These are phyloP conservation scores for Ophonus ardosiacus DNA, from an alignment of 2,888 invertebrate species.

Conservation along the genomic window DNA sequence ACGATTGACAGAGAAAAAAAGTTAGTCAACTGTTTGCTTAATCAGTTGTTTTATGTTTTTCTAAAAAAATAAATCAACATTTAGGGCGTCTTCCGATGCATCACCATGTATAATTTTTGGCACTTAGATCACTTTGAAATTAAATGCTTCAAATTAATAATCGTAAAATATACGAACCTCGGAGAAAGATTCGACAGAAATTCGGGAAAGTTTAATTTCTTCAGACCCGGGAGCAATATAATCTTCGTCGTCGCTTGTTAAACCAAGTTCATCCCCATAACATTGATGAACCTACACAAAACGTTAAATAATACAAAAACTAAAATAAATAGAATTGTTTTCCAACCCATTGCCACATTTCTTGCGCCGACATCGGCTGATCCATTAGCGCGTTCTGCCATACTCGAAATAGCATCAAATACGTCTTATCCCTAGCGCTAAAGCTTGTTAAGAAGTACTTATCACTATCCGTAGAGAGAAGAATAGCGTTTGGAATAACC, in stretches of 20 bases:
- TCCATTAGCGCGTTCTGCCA: slow-evolving; percentile 98
- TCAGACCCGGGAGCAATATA: slow-evolving; percentile 82
- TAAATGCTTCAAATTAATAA: too few species aligned
- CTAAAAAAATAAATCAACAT: too few species aligned
- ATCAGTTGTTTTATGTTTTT: too few species aligned
- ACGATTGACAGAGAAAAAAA: too few species aligned
- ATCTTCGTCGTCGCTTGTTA: slow-evolving; percentile 95
- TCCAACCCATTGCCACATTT: slow-evolving; percentile 89
- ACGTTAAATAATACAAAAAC: not conserved
- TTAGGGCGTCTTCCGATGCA: too few species aligned
- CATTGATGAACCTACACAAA: slow-evolving; percentile 86
- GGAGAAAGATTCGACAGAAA: slow-evolving; percentile 77
- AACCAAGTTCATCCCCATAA: slow-evolving; percentile 95
- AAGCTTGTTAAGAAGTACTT: slow-evolving; percentile 97
- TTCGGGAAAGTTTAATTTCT: slow-evolving; percentile 75
- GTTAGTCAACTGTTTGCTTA: too few species aligned
- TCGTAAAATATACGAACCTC: slow-evolving; percentile 72
- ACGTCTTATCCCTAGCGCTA: slow-evolving; percentile 94
- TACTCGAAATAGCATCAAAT: slow-evolving; percentile 95
- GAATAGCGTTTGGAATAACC: slow-evolving; percentile 98
- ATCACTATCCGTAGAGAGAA: slow-evolving; percentile 88
- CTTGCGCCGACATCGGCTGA: slow-evolving; percentile 88
- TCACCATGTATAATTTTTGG: too few species aligned
- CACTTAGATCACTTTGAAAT: too few species aligned
- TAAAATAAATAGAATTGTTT: not conserved